Base-by-base conservation (phyloP, 2,888 invertebrate species). In the Cephus sareptanus region DNA sequence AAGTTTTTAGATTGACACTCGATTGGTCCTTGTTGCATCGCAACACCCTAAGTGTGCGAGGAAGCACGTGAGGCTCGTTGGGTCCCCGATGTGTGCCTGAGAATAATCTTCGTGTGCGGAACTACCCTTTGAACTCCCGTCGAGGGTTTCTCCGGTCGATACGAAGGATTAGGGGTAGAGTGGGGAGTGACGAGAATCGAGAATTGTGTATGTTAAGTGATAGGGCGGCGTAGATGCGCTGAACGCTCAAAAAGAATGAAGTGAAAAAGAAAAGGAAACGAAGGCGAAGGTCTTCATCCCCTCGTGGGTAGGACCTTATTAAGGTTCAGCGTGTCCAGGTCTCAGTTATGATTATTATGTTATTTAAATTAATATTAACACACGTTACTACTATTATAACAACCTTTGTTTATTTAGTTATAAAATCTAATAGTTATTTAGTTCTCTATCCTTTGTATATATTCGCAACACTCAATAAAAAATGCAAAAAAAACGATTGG, bases 391-490 rank as follows among this genome's bases (percentile, higher is more conserved):
- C 85, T 88, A 89, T 87, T 88, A 89, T 88, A 87, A 87, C 88
- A 87, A 85, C 83, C 88, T 90, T 91, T 89, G 90, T 91, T 91
- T 90, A 91, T 91, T 91, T 90, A 90, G 89, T 90, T 90, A 86
- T 90, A 87, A 87, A 84, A 84, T 88, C 86, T 89, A 90, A 88
- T 90, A 90, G 87, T 88, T 89, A 88, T 89, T 90, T 90, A 90
- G 88, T 90, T 90, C 88, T 90, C 84, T 85, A 90, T 90, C 88
- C 90, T 91, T 91, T 91, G 90, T 91, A 91, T 91, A 90, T 91
- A 91, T 90, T 89, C 89, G 88, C 89, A 90, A 90, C 88, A 90
- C 89, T 90, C 88, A 90, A 91, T 91, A 90, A 91, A 91, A 90
- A 89, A 85, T 81, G 82, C 81, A 85, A 85, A 86, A 84, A 56